These are phyloP conservation scores for Leptestheria dahalacensis DNA, from an alignment of 1,140 invertebrate species.

Conservation along the genomic window DNA sequence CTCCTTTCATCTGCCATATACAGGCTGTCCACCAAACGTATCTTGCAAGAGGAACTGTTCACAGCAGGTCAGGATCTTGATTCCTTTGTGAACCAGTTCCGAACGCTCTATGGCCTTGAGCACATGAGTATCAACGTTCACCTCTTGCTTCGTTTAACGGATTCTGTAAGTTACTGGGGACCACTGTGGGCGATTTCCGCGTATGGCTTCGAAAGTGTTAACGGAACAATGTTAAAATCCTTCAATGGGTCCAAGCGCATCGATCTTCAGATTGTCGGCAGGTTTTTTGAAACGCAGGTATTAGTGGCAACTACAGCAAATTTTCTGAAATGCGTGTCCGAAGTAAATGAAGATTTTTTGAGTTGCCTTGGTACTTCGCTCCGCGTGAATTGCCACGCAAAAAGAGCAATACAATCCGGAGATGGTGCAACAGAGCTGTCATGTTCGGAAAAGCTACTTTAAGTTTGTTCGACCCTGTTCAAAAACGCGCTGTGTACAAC, in stretches of 20 bases:
- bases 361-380: neutral
- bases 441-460: neutral
- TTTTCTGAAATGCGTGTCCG: neutral
- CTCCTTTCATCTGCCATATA: conserved; percentile 20
- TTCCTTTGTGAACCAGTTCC: conserved; percentile 19
- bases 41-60: conserved; percentile 17
- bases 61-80: conserved; percentile 17
- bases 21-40: conserved; percentile 17
- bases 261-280: neutral
- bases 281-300: neutral
- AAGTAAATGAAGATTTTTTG: neutral
- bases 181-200: conserved; percentile 20
- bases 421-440: neutral
- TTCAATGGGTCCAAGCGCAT: conserved; percentile 1
- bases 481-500: neutral
- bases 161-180: conserved; percentile 19
- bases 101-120: conserved; percentile 18
- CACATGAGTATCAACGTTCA: conserved; percentile 21
- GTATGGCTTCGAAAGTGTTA: conserved; percentile 18
- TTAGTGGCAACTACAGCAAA: neutral
- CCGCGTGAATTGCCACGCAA: neutral
- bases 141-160: conserved; percentile 18
- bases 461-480: neutral
- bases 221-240: conserved; percentile 3
- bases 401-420: neutral